Conservation (phyloP, 2,113 vertebrate species). For the Psilopogon haemacephalus region DNA sequence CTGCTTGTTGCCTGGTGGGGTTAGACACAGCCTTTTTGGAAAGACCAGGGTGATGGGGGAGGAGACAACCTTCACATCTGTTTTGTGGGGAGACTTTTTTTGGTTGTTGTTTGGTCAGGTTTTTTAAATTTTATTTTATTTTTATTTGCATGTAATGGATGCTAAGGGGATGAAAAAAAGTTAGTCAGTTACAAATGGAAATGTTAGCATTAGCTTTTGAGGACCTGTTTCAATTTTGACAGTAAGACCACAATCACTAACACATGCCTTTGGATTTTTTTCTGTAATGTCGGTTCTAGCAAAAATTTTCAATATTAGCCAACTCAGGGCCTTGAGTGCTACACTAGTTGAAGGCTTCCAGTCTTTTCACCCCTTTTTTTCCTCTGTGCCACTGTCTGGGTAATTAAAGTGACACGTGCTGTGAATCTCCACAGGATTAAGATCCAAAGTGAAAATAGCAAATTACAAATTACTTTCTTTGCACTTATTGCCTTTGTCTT, state of each 20-base stretch:
- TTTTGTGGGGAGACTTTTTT: not conserved
- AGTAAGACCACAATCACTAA: not conserved
- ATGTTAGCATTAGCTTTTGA: not conserved
- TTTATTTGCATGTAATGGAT: not conserved
- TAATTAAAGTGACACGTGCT: constrained; percentile 29
- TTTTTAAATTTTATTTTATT: not conserved
- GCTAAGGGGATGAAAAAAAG: not conserved
- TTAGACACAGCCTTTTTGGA: not conserved
- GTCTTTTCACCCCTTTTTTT: not conserved
- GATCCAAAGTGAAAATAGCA: not conserved
- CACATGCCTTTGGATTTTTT: not conserved
- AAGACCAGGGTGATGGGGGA: not conserved
- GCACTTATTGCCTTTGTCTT: not conserved
- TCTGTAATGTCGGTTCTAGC: not conserved
- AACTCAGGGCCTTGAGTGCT: not conserved
- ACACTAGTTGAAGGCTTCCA: not conserved
- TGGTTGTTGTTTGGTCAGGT: not conserved
- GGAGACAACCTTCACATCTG: not conserved
- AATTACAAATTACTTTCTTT: constrained; percentile 1
- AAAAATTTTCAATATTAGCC: not conserved
- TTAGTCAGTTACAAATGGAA: not conserved
- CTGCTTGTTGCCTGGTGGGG: not conserved
- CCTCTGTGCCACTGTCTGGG: not conserved
- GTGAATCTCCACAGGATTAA: constrained; percentile 8
- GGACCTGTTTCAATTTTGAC: not conserved